Evolutionary conservation across 2,888 invertebrate species (phyloP).

Genomic region (Terebella lapidaria): DNA sequence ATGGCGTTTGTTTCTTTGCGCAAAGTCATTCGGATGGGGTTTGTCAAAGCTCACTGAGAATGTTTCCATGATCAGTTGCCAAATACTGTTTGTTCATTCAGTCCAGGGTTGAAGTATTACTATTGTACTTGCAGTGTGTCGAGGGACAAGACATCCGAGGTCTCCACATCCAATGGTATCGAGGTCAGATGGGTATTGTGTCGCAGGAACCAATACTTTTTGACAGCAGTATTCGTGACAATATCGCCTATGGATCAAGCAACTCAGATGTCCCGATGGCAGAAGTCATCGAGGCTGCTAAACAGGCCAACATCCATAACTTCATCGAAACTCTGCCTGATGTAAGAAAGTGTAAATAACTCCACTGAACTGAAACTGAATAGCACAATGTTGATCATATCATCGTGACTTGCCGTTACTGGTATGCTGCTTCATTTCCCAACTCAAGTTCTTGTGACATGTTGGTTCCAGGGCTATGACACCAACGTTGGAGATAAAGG

Average conservation of each 20-base stretch:
- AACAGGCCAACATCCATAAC: slow-evolving; percentile 50
- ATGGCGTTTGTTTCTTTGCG: no score
- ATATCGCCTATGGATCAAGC: slow-evolving; percentile 52
- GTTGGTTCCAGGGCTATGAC: slow-evolving; percentile 73
- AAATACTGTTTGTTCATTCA: no score
- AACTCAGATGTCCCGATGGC: slow-evolving; percentile 36
- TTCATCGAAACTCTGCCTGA: slow-evolving; percentile 50
- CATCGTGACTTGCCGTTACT: no score
- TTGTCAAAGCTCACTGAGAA: no score
- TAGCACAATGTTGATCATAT: no score
- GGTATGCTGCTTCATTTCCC: neutral
- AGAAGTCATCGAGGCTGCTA: slow-evolving; percentile 42
- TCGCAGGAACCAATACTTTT: slow-evolving; percentile 62
- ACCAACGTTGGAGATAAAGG: slow-evolving; percentile 75
- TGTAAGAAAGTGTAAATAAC: no score
- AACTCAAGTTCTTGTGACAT: no score
- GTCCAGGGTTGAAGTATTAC: no score
- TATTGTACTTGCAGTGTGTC: no score
- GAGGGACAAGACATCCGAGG: slow-evolving; percentile 41
- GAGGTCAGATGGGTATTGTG: slow-evolving; percentile 34
- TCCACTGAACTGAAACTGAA: no score
- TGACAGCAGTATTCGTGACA: slow-evolving; percentile 54
- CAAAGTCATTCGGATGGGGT: no score
- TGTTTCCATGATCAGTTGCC: no score
- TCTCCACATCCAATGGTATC: slow-evolving; percentile 52